phyloP scores from a whole-genome alignment of 1,140 invertebrate genomes.

The Bombus haemorrhoidalis region DNA sequence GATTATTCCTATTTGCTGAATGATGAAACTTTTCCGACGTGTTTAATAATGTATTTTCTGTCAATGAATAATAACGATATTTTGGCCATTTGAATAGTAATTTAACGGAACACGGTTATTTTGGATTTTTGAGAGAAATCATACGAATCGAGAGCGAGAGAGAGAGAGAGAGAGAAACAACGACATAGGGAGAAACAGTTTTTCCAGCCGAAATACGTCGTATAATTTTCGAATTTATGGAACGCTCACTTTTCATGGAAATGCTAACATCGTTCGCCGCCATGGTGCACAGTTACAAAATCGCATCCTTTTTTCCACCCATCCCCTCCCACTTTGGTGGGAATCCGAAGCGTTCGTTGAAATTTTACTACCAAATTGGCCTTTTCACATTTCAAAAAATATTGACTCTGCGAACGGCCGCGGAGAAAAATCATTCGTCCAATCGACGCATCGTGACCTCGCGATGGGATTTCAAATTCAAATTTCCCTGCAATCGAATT shows the following conservation, averaged over 20 bases:
- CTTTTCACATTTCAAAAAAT: slow-evolving; percentile 62
- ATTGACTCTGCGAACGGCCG: slow-evolving; percentile 29
- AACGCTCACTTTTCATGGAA: slow-evolving; percentile 15
- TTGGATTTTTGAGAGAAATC: slow-evolving; percentile 16
- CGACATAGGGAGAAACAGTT: background rate
- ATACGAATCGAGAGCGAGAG: background rate
- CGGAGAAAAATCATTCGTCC: slow-evolving; percentile 62
- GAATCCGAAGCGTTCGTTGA: slow-evolving; percentile 24
- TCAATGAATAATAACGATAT: background rate
- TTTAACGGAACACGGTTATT: background rate
- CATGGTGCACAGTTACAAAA: slow-evolving; percentile 19
- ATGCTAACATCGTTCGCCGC: slow-evolving; percentile 1
- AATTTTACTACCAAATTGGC: slow-evolving; percentile 67
- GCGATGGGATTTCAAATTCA: slow-evolving; percentile 78
- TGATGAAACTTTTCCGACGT: background rate
- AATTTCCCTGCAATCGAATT: slow-evolving; percentile 80
- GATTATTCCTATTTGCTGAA: background rate
- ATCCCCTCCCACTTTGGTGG: background rate
- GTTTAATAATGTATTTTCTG: background rate
- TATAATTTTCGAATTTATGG: slow-evolving; percentile 34
- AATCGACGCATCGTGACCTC: slow-evolving; percentile 58
- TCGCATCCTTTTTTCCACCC: background rate
- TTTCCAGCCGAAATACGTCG: background rate
- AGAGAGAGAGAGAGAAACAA: background rate
- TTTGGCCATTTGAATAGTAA: background rate